phyloP scores from a whole-genome alignment of 2,113 vertebrate species.

The Tragulus kanchil region DNA sequence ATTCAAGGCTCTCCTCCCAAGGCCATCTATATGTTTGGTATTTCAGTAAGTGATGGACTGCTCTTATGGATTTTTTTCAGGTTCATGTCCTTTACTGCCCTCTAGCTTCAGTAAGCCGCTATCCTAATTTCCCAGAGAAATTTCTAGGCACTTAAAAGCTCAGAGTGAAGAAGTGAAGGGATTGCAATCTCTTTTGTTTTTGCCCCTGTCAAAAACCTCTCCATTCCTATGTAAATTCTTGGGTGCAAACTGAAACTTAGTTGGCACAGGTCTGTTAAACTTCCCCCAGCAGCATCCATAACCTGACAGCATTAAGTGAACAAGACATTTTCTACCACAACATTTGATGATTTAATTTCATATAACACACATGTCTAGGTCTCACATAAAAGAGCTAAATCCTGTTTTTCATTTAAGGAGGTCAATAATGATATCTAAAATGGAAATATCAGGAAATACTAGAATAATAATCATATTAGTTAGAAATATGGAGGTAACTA shows the following conservation, averaged over 20 bases:
- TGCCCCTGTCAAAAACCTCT: background rate
- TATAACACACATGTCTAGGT: background rate
- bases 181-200: background rate
- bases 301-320: background rate
- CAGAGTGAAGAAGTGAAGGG: background rate
- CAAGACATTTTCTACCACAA: background rate
- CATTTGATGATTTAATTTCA: background rate
- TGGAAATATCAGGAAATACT: background rate
- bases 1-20: background rate
- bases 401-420: background rate
- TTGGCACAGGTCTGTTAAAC: background rate
- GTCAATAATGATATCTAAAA: background rate
- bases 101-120: no score
- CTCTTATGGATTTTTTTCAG: background rate
- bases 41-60: background rate
- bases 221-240: background rate
- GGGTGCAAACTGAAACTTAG: background rate
- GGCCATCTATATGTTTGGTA: background rate
- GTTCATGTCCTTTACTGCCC: no score
- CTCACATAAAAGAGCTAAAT: background rate
- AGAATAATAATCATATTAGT: background rate
- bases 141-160: slow-evolving; percentile 5
- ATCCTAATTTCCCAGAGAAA: background rate
- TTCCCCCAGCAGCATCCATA: background rate
- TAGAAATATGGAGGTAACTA: background rate